Evolutionary conservation across 2,797 vertebrate species (phyloP).

Genomic region (Malacoctenus gilli): DNA sequence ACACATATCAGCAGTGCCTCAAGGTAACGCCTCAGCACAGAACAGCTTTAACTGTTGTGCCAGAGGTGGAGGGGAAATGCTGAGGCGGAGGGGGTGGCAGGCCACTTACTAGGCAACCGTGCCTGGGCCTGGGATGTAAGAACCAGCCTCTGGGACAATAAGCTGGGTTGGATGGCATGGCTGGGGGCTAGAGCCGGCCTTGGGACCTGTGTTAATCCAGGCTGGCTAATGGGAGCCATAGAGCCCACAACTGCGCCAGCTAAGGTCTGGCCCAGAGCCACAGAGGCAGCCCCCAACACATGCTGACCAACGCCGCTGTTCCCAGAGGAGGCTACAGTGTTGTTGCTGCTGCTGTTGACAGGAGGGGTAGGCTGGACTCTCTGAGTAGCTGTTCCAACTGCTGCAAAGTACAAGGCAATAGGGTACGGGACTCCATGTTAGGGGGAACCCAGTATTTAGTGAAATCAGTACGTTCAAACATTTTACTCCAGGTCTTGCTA

Average conservation of each 20-base stretch:
- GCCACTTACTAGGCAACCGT: constrained; percentile 99
- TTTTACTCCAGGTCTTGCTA: constrained; percentile 22
- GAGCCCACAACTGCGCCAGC: constrained; percentile 79
- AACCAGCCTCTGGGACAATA: constrained; percentile 95
- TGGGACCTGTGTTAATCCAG: constrained; percentile 74
- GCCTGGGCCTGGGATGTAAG: constrained; percentile 98
- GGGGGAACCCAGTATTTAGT: constrained; percentile 50
- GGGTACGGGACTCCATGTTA: constrained; percentile 77
- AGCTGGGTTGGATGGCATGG: constrained; percentile 89
- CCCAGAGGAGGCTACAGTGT: constrained; percentile 72
- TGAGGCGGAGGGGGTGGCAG: constrained; percentile 76
- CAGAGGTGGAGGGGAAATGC: constrained; percentile 76
- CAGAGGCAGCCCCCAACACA: constrained; percentile 75
- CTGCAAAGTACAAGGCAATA: constrained; percentile 89
- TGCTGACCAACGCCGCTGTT: constrained; percentile 84
- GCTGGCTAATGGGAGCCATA: constrained; percentile 79
- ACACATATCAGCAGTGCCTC: constrained; percentile 79
- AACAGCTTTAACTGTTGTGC: constrained; percentile 73
- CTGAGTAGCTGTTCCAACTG: constrained; percentile 85
- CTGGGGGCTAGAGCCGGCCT: constrained; percentile 82
- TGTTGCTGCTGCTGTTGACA: constrained; percentile 76
- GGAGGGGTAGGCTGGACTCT: constrained; percentile 85
- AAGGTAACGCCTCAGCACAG: constrained; percentile 65
- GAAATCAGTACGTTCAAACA: constrained; percentile 41
- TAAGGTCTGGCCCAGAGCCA: constrained; percentile 85